Evolutionary conservation across 2,797 vertebrate genomes (phyloP), one percentile per base, ranked within the genome.

Genomic region (Pseudocheirus occidentalis): DNA sequence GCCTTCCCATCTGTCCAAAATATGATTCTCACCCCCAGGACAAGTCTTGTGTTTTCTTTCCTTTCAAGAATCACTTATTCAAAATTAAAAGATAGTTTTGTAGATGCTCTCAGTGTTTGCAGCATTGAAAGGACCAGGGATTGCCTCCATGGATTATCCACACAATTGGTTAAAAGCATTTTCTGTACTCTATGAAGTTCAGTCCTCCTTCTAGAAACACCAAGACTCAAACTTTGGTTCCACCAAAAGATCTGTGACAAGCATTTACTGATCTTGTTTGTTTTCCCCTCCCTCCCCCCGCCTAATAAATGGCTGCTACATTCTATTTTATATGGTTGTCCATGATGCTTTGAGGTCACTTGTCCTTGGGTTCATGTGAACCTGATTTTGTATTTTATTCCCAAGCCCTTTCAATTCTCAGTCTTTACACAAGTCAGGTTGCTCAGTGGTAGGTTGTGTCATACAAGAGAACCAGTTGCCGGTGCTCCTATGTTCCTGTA

Each of bases 171-270:
- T 95, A 81, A 96, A 96, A 97, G 97, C 97, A 91, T 96, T 98
- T 98, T 97, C 97, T 94, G 91, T 0, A 1, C 92, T 95, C 97
- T 97, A 97, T 94, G 97, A 95, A 97, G 96, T 97, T 98, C 95
- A 91, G 96, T 53, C 97, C 97, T 98, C 98, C 98, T 98, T 98
- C 97, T 98, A 98, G 98, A 98, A 98, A 98, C 98, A 98, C 98
- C 98, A 97, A 98, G 98, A 98, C 98, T 98, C 98, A 94, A 98
- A 98, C 98, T 99, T 99, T 99, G 98, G 98, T 98, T 98, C 98
- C 98, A 98, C 98, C 98, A 98, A 98, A 97, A 98, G 97, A 98
- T 98, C 96, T 98, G 98, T 92, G 46, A 98, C 96, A 98, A 98
- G 98, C 98, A 96, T 94, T 97, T 98, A 97, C 98, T 91, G 62